These are phyloP conservation scores for Apostichopus parvimensis DNA, from an alignment of 35 echinoderm and acorn worm species.

Conservation along the genomic window DNA sequence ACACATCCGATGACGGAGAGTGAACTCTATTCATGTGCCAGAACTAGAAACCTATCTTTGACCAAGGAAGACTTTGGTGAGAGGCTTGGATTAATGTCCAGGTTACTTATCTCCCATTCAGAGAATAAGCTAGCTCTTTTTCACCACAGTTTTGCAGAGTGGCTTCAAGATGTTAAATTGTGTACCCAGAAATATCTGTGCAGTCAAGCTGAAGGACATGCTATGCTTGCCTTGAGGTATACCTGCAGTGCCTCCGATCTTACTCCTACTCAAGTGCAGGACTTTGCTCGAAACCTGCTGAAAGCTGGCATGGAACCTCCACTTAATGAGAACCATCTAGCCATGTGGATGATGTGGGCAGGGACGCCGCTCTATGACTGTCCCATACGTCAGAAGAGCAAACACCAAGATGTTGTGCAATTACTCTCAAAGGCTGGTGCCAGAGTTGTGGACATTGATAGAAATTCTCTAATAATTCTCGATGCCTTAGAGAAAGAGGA, in stretches of 20 bases:
- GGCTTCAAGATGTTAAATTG: conserved; percentile 95
- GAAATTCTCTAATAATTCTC: conserved; percentile 79
- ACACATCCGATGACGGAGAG: conserved; percentile 79
- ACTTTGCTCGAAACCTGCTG: conserved; percentile 91
- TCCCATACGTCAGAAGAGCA: conserved; percentile 71
- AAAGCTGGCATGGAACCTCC: conserved; percentile 79
- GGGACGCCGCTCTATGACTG: conserved; percentile 92
- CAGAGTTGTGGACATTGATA: conserved; percentile 88
- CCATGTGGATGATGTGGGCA: conserved; percentile 88
- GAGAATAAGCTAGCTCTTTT: conserved; percentile 81
- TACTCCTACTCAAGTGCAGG: conserved; percentile 89
- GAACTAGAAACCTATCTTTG: conserved; percentile 81
- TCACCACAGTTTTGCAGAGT: conserved; percentile 97
- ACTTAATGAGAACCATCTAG: conserved; percentile 78
- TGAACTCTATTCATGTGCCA: conserved; percentile 86
- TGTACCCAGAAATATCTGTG: conserved; percentile 98
- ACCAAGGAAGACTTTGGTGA: conserved; percentile 81
- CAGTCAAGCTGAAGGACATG: conserved; percentile 86
- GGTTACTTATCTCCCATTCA: conserved; percentile 68
- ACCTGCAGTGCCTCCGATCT: conserved; percentile 87
- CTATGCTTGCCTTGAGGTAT: conserved; percentile 97
- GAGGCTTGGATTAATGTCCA: conserved; percentile 70
- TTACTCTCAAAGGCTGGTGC: conserved; percentile 89
- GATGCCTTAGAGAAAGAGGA: conserved; percentile 94
- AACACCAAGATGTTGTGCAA: conserved; percentile 76